Percentiles rank a stretch among this genome's conserved stretches.
phyloP scores from a whole-genome alignment of 1,140 invertebrate genomes.

The Drosophila eugracilis region DNA sequence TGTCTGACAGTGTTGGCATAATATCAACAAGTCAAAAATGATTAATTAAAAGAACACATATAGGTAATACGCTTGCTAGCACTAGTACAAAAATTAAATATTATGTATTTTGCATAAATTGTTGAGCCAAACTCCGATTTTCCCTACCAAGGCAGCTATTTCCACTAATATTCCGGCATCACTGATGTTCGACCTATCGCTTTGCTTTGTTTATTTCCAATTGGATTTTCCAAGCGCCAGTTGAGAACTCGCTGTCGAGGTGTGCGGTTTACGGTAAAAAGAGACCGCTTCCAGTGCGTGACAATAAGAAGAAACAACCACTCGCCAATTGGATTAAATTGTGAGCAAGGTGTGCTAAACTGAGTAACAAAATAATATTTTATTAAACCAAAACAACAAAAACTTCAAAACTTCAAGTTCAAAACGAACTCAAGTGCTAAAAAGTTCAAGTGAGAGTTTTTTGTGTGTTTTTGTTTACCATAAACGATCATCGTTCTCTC shows the following conservation, averaged over 20 bases:
- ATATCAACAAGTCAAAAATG: not conserved
- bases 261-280: constrained; percentile 57
- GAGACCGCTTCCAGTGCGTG: constrained; percentile 54
- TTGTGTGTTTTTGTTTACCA: constrained; percentile 33
- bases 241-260: constrained; percentile 53
- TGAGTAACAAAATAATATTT: constrained; percentile 3
- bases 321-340: constrained; percentile 38
- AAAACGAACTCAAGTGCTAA: too few species aligned
- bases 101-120: not conserved
- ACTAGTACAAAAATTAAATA: too few species aligned
- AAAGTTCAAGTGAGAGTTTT: constrained; percentile 5
- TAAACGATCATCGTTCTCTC: constrained; percentile 37
- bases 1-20: not conserved
- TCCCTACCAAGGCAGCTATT: not conserved
- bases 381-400: not conserved
- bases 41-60: not conserved
- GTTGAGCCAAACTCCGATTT: not conserved
- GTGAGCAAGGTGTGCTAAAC: constrained; percentile 26
- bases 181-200: constrained; percentile 7
- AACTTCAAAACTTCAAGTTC: constrained; percentile 13
- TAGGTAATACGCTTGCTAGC: too few species aligned
- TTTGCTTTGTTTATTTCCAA: constrained; percentile 61
- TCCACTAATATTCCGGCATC: not conserved
- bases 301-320: constrained; percentile 6
- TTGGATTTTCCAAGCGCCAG: constrained; percentile 63